phyloP scores from a whole-genome alignment of 2,113 vertebrate species.

The Microcebus ravelobensis region DNA sequence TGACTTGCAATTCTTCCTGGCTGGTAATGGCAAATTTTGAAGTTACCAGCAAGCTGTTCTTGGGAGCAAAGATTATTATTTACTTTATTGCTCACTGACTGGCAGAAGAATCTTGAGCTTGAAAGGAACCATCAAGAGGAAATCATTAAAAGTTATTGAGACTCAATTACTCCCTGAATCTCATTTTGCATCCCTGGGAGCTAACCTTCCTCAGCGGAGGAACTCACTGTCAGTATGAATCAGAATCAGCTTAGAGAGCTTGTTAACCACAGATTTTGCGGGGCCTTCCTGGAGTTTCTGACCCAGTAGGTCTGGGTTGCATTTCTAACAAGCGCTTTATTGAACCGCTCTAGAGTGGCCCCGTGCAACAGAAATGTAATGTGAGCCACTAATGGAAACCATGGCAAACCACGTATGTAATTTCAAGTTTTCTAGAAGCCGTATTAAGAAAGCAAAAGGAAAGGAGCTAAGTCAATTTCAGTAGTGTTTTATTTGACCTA shows the following conservation, averaged over 20 bases:
- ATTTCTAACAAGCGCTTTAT: background rate
- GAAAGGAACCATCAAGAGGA: background rate
- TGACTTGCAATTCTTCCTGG: background rate
- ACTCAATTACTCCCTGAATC: background rate
- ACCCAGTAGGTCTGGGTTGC: background rate
- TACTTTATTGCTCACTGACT: background rate
- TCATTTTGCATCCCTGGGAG: background rate
- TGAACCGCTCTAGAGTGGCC: background rate
- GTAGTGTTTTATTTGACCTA: background rate
- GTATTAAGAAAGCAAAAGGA: background rate
- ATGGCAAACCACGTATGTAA: background rate
- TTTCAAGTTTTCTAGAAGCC: background rate
- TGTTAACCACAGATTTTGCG: background rate
- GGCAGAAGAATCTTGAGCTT: constrained; percentile 1
- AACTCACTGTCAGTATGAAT: background rate
- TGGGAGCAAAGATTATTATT: background rate
- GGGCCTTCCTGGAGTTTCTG: background rate
- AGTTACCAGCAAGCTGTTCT: background rate
- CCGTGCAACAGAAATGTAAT: background rate
- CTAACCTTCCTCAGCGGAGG: background rate
- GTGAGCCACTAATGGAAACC: background rate
- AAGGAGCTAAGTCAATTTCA: background rate
- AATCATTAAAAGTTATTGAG: background rate
- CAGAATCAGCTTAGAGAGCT: background rate
- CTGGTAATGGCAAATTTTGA: background rate